Percentiles rank a stretch among this genome's conserved stretches.
Evolutionary conservation across 2,888 invertebrate genomes (phyloP).

Genomic region (Eumerus sabulonum): DNA sequence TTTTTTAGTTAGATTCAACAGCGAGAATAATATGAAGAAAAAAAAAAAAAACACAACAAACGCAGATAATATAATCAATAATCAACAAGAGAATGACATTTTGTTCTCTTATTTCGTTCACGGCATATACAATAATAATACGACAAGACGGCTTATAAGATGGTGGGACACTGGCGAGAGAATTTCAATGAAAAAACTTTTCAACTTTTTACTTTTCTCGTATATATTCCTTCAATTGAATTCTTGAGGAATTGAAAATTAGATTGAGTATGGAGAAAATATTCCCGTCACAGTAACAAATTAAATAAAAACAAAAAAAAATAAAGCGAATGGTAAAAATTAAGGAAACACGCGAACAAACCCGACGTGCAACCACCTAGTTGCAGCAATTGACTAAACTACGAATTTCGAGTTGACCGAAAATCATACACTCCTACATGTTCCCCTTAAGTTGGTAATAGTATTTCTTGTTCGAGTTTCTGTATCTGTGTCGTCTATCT

Average conservation of each 20-base stretch:
- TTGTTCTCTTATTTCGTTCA: conserved; percentile 46
- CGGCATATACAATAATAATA: conserved; percentile 35
- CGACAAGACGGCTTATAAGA: conserved; percentile 26
- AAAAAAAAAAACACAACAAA: conserved; percentile 23
- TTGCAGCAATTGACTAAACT: conserved; percentile 64
- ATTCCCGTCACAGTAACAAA: conserved; percentile 49
- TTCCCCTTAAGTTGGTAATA: conserved; percentile 20
- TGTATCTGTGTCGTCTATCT: conserved; percentile 20
- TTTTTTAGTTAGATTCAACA: conserved; percentile 46
- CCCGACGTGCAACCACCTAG: conserved; percentile 59
- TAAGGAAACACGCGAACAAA: conserved; percentile 48
- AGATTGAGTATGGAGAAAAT: conserved; percentile 37
- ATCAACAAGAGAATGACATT: conserved; percentile 47
- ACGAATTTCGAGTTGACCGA: conserved; percentile 53
- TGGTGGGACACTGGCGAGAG: conserved; percentile 12
- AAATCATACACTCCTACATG: conserved; percentile 34
- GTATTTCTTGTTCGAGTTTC: conserved; percentile 45
- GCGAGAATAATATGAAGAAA: conserved; percentile 20
- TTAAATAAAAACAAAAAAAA: too few species aligned
- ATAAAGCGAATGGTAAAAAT: conserved; percentile 34
- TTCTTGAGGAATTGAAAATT: conserved; percentile 42
- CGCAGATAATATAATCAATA: conserved; percentile 55
- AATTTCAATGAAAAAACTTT: conserved; percentile 2
- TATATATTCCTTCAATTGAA: background rate
- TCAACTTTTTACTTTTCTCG: conserved; percentile 15